Conservation (phyloP, 2,113 vertebrate genomes). For the Prionailurus bengalensis region DNA sequence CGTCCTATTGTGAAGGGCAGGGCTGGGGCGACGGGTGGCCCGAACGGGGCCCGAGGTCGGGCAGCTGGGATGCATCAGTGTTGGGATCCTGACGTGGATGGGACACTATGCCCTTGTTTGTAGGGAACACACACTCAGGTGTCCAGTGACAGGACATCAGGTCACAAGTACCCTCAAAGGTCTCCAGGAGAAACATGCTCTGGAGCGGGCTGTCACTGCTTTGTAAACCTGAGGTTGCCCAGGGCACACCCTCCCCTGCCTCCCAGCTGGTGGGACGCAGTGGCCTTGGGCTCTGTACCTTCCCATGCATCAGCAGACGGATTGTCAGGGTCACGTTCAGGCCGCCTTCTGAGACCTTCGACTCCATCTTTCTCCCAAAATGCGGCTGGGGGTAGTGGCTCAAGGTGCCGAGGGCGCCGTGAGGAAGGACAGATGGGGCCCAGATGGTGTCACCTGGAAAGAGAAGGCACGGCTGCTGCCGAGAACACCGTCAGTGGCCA, state of each 20-base stretch:
- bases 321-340: constrained; percentile 99
- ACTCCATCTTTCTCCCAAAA: constrained; percentile 93
- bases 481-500: no score
- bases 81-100: neutral
- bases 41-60: neutral
- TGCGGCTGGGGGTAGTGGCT: constrained; percentile 75
- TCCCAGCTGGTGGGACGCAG: neutral
- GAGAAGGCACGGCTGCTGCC: constrained; percentile 14
- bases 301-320: constrained; percentile 99
- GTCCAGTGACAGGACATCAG: fast-evolving
- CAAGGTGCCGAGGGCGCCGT: constrained; percentile 81
- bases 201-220: neutral
- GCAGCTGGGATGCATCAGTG: no score
- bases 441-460: constrained; percentile 89
- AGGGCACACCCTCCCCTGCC: neutral
- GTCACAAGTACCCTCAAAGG: fast-evolving
- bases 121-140: fast-evolving
- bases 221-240: neutral
- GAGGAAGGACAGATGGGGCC: constrained; percentile 88
- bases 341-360: constrained; percentile 97
- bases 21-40: fast-evolving
- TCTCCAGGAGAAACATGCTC: fast-evolving
- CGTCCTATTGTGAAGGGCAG: neutral
- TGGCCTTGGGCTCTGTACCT: constrained; percentile 88
- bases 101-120: fast-evolving